These are phyloP conservation scores for Tor tambroides DNA, from an alignment of 2,113 vertebrate genomes.

Conservation along the genomic window DNA sequence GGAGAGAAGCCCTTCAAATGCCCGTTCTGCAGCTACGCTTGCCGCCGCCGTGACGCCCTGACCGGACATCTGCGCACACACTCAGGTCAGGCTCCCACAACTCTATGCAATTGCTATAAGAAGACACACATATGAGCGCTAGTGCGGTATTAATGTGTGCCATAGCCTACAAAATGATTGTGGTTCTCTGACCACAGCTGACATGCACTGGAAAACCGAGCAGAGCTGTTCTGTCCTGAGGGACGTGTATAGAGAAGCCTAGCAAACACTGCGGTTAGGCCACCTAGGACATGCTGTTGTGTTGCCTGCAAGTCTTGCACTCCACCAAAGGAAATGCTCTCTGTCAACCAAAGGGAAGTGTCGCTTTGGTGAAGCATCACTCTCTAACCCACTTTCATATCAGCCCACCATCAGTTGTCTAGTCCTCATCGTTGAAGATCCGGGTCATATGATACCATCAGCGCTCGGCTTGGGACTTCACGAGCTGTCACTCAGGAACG, in stretches of 20 bases:
- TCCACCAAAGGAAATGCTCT: slow-evolving; percentile 56
- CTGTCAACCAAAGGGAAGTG: slow-evolving; percentile 50
- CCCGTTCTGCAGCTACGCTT: slow-evolving; percentile 98
- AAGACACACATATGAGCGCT: not conserved
- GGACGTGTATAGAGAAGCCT: slow-evolving; percentile 41
- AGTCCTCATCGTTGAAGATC: slow-evolving; percentile 38
- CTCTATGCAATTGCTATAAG: not conserved
- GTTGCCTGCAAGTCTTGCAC: slow-evolving; percentile 34
- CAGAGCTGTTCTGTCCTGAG: slow-evolving; percentile 19
- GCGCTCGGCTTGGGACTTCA: not conserved
- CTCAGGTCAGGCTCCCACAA: slow-evolving; percentile 78
- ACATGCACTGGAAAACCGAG: slow-evolving; percentile 1
- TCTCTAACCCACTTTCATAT: slow-evolving; percentile 55
- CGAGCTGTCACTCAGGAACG: not conserved
- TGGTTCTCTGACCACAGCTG: not conserved
- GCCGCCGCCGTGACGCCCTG: slow-evolving; percentile 94
- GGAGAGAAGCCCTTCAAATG: slow-evolving; percentile 99
- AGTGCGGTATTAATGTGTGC: not conserved
- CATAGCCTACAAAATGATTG: not conserved
- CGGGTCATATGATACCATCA: slow-evolving; percentile 45
- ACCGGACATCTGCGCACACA: slow-evolving; percentile 98
- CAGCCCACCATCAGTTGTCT: slow-evolving; percentile 45
- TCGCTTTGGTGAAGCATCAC: slow-evolving; percentile 30
- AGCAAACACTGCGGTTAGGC: slow-evolving; percentile 47
- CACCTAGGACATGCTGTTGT: slow-evolving; percentile 55